These are phyloP conservation scores for Colinus virginianus DNA, from an alignment of 2,113 vertebrate species.

Conservation along the genomic window DNA sequence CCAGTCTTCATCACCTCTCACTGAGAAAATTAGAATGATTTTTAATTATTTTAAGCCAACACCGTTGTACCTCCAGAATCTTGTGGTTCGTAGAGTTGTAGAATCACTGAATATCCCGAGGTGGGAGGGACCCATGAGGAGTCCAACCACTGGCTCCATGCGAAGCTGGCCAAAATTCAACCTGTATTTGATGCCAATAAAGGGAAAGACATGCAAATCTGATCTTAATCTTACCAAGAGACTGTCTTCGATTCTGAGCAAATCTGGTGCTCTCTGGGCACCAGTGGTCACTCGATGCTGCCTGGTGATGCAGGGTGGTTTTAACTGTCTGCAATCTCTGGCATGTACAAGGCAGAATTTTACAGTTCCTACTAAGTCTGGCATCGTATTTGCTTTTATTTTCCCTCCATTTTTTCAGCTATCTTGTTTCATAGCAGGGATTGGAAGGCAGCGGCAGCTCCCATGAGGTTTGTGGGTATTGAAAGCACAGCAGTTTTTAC, in stretches of 20 bases:
- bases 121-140: not conserved
- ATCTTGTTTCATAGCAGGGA: not conserved
- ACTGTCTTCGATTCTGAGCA: not conserved
- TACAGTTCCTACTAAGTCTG: not conserved
- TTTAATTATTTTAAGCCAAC: not conserved
- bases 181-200: not conserved
- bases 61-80: not conserved
- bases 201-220: not conserved
- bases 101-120: not conserved
- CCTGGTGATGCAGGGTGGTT: not conserved
- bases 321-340: not conserved
- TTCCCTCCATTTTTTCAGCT: not conserved
- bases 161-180: not conserved
- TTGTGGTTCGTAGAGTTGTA: not conserved
- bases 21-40: not conserved
- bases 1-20: not conserved
- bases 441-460: not conserved
- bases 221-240: not conserved
- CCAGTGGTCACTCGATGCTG: not conserved
- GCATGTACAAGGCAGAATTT: not conserved
- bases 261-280: not conserved
- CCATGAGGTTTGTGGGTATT: not conserved
- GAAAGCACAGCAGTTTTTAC: not conserved
- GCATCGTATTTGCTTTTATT: fast-evolving
- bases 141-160: not conserved